Percentiles rank a stretch among this genome's conserved stretches.
These are phyloP conservation scores for Athalia rosae DNA, from an alignment of 2,888 invertebrate species.

Conservation along the genomic window DNA sequence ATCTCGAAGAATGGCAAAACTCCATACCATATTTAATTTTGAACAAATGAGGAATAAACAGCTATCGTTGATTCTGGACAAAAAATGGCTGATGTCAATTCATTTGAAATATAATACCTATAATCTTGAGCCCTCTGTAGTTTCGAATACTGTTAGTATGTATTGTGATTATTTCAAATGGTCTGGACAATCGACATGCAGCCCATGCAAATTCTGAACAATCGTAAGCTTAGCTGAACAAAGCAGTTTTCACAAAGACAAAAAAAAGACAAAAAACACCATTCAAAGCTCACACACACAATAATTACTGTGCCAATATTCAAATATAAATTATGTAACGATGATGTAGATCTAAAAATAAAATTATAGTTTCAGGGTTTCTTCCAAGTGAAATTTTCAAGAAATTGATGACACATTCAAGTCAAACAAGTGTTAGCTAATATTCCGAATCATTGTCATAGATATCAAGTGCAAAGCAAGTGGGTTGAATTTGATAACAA, in stretches of 20 bases:
- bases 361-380: too few relatives aligned
- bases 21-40: too few relatives aligned
- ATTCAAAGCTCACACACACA: not conserved
- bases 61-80: too few relatives aligned
- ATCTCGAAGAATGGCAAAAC: too few relatives aligned
- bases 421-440: not conserved
- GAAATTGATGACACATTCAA: not conserved
- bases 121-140: too few relatives aligned
- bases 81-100: too few relatives aligned
- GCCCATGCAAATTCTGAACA: conserved; percentile 12
- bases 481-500: not conserved
- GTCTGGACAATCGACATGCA: conserved; percentile 20
- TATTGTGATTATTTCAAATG: not conserved
- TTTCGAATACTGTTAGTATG: too few relatives aligned
- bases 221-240: not conserved
- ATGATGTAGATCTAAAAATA: not conserved
- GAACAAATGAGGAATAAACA: too few relatives aligned
- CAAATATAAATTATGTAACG: not conserved
- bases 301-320: not conserved
- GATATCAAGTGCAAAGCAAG: not conserved
- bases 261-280: not conserved
- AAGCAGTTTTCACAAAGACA: not conserved
- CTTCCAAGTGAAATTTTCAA: too few relatives aligned
- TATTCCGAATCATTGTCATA: not conserved
- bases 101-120: too few relatives aligned